Evolutionary conservation across 2,888 invertebrate species (phyloP).

Genomic region (Macrosoma leucophasiata): DNA sequence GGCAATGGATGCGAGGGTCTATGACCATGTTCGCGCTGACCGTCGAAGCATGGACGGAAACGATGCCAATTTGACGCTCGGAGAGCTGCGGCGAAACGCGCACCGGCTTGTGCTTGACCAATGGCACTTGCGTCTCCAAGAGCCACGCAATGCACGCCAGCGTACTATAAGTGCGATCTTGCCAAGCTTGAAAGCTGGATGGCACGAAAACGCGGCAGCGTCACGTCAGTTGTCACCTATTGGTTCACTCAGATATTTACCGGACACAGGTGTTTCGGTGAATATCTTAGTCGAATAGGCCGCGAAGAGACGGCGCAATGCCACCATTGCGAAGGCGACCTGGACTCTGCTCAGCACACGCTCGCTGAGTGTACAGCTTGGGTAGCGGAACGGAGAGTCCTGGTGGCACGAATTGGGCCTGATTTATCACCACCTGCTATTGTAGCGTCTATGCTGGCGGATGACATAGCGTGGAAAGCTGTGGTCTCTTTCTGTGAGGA

Average conservation of each 20-base stretch:
- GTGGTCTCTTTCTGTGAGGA: no score
- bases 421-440: conserved; percentile 3
- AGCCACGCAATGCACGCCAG: no score
- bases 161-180: no score
- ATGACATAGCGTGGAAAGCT: no score
- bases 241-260: no score
- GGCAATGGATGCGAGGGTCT: conserved; percentile 15
- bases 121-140: no score
- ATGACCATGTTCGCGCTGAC: not conserved
- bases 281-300: not conserved
- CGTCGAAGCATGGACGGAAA: not conserved
- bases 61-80: no score
- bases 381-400: not conserved
- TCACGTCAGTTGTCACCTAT: no score
- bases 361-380: conserved; percentile 6
- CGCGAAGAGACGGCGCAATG: not conserved
- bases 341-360: conserved; percentile 7
- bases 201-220: no score
- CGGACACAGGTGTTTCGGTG: not conserved
- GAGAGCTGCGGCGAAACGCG: conserved; percentile 3
- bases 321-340: not conserved
- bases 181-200: no score
- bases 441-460: conserved; percentile 5
- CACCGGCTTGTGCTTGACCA: conserved; percentile 1
- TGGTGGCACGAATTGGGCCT: not conserved